A percentile compares a stretch with the other conserved stretches of the same genome.
phyloP scores from a whole-genome alignment of 2,797 vertebrate species.

The Morelia viridis region DNA sequence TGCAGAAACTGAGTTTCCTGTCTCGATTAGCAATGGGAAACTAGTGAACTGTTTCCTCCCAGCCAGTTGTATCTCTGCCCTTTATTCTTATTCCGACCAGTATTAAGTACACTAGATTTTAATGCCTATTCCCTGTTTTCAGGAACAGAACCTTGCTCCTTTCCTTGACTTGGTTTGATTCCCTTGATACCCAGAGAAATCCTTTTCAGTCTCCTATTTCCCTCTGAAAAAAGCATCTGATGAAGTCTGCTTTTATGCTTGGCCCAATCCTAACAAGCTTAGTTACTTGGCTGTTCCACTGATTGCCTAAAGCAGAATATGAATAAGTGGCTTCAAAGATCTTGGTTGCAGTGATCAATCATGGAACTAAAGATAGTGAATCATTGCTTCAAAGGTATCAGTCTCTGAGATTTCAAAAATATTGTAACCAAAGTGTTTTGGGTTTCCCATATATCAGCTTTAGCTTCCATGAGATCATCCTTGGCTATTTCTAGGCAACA shows the following conservation, averaged over 20 bases:
- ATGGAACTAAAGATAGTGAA: neutral
- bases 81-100: neutral
- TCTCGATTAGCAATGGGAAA: neutral
- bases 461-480: neutral
- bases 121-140: neutral
- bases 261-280: neutral
- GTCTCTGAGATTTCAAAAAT: neutral
- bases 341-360: neutral
- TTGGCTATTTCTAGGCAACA: neutral
- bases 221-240: neutral
- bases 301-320: neutral
- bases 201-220: neutral
- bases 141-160: neutral
- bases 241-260: neutral
- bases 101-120: neutral
- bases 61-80: neutral
- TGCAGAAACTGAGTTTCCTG: neutral
- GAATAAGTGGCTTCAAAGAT: neutral
- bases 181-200: neutral
- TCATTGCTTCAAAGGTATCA: neutral
- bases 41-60: neutral
- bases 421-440: neutral
- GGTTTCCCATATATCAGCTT: neutral
- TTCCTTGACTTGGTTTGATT: neutral
- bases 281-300: neutral